These are phyloP conservation scores for Styela clava DNA, from an alignment of 23 tunicate species.

Conservation along the genomic window DNA sequence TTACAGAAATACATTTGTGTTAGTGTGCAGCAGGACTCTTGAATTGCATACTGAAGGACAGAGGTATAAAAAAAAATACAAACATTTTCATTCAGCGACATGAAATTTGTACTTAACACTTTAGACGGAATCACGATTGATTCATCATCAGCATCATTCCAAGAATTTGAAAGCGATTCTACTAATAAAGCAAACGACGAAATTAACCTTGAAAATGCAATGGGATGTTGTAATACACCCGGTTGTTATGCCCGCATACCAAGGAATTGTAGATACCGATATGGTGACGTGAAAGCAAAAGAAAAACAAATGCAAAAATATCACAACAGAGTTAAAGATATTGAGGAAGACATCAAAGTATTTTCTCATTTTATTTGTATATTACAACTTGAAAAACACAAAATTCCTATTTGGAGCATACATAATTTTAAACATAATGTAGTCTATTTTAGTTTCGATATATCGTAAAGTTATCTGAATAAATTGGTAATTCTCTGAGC, in stretches of 20 bases:
- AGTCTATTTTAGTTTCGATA: too few species aligned
- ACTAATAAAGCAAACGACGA: not conserved
- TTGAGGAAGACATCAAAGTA: not conserved
- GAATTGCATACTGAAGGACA: too few species aligned
- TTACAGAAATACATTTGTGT: too few species aligned
- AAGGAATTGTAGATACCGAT: slow-evolving; percentile 1
- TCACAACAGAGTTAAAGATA: not conserved
- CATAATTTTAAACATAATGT: too few species aligned
- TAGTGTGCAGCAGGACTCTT: too few species aligned
- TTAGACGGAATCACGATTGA: not conserved
- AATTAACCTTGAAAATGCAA: slow-evolving; percentile 19
- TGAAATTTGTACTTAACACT: too few species aligned
- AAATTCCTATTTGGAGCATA: too few species aligned
- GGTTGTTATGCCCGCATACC: slow-evolving; percentile 27
- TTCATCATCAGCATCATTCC: not conserved
- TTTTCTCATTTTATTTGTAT: not conserved
- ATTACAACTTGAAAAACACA: not conserved
- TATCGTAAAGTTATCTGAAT: too few species aligned
- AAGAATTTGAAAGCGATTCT: too few species aligned
- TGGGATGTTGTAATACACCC: slow-evolving; percentile 38
- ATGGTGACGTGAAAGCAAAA: not conserved
- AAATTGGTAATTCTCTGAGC: too few species aligned
- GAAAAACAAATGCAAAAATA: not conserved
- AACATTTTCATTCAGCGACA: too few species aligned
- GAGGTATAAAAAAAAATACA: too few species aligned